Conservation (phyloP, 2,888 invertebrate species). For the Esperia sulphurella region DNA sequence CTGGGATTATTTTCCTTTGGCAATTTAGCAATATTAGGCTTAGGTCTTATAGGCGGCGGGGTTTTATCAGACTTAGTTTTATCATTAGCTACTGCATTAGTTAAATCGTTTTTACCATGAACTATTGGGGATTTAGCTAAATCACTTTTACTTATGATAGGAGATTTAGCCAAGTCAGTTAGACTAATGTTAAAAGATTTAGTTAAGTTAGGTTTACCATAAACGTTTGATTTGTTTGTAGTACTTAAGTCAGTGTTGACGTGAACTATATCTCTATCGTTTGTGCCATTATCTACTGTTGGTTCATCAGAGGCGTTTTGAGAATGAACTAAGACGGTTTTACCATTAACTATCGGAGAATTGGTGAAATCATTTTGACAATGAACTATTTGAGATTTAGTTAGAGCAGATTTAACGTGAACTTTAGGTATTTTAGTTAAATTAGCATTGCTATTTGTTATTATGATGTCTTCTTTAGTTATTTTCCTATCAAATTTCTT, state of each 20-base stretch:
- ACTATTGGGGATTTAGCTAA: background rate
- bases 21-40: background rate
- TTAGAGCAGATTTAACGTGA: slow-evolving; percentile 9
- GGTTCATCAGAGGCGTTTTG: background rate
- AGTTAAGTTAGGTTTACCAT: background rate
- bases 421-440: slow-evolving; percentile 11
- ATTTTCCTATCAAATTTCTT: slow-evolving; percentile 49
- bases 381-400: background rate
- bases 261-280: background rate
- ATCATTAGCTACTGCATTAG: background rate
- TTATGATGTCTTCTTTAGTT: slow-evolving; percentile 57
- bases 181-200: background rate
- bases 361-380: background rate
- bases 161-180: background rate
- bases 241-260: background rate
- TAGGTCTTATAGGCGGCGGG: slow-evolving; percentile 4
- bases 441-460: slow-evolving; percentile 30
- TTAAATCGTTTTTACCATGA: background rate
- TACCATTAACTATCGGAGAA: background rate
- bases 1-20: slow-evolving; percentile 35
- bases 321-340: background rate
- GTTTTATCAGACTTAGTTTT: background rate
- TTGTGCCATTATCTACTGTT: background rate
- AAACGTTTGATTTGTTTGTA: background rate
- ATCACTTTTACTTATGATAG: background rate